A percentile compares a stretch with the other conserved stretches of the same genome.
Evolutionary conservation across 2,888 invertebrate species (phyloP).

Genomic region (Xestia xanthographa): DNA sequence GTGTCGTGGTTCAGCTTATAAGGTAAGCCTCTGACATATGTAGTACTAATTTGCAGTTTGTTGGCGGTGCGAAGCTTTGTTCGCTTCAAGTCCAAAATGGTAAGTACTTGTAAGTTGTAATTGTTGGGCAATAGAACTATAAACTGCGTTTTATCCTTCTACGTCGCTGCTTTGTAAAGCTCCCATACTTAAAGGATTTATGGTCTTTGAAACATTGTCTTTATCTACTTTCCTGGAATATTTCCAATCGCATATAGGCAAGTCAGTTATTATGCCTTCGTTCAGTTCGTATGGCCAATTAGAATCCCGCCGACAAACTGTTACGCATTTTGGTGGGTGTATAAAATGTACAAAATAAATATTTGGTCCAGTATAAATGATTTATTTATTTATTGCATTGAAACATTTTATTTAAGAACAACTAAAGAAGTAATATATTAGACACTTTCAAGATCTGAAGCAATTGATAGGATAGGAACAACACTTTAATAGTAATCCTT

Average conservation of each 20-base stretch:
- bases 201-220: constrained; percentile 43
- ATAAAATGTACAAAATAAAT: neutral
- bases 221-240: constrained; percentile 40
- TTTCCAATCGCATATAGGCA: neutral
- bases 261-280: neutral
- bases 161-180: constrained; percentile 24
- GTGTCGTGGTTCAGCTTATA: constrained; percentile 54
- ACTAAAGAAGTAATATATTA: neutral
- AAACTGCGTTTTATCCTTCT: constrained; percentile 43
- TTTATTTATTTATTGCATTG: neutral
- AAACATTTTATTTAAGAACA: neutral
- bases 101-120: constrained; percentile 58
- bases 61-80: constrained; percentile 52
- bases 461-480: constrained; percentile 9
- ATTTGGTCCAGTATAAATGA: neutral
- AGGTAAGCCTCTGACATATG: constrained; percentile 50
- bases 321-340: neutral
- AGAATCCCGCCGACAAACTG: neutral
- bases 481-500: constrained; percentile 4
- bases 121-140: constrained; percentile 42
- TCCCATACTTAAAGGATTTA: constrained; percentile 31
- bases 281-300: neutral
- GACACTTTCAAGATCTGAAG: neutral
- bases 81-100: constrained; percentile 52
- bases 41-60: constrained; percentile 57